Evolutionary conservation across 2,888 invertebrate genomes (phyloP).

Genomic region (Gibbula magus): DNA sequence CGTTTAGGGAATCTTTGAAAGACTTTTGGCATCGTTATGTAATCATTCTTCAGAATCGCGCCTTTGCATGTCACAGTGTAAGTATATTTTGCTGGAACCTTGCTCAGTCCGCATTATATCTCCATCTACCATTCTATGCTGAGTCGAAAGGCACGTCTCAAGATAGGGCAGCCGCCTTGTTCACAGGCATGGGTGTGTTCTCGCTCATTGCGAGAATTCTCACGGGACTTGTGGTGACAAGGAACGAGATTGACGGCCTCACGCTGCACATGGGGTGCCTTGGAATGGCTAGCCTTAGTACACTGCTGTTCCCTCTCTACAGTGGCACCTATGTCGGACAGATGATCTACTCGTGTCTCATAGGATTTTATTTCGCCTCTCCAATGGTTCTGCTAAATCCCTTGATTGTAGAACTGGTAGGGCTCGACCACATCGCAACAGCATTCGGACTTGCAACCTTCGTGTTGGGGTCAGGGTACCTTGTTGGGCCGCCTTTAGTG

Average conservation of each 20-base stretch:
- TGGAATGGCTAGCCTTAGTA: not conserved
- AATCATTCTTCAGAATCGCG: not conserved
- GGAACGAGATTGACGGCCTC: not conserved
- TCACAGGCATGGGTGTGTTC: not conserved
- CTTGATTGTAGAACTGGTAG: constrained; percentile 18
- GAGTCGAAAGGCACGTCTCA: not conserved
- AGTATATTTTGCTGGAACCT: constrained; percentile 3
- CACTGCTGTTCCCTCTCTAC: constrained; percentile 5
- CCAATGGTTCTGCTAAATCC: constrained; percentile 9
- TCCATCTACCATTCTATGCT: not conserved
- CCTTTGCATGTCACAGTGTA: not conserved
- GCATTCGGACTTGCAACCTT: constrained; percentile 11
- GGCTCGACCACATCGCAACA: not conserved
- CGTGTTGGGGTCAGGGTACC: not conserved
- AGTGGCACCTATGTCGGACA: not conserved
- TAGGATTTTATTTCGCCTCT: constrained; percentile 13
- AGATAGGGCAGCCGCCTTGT: not conserved
- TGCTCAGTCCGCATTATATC: not conserved
- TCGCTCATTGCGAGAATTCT: not conserved
- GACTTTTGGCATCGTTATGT: not conserved
- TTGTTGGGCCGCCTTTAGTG: not conserved
- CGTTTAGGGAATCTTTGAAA: not conserved
- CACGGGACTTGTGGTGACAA: not conserved
- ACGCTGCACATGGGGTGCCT: constrained; percentile 10
- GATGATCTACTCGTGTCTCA: not conserved